Conservation (phyloP, 2,113 vertebrate genomes). For the Pongo abelii region DNA sequence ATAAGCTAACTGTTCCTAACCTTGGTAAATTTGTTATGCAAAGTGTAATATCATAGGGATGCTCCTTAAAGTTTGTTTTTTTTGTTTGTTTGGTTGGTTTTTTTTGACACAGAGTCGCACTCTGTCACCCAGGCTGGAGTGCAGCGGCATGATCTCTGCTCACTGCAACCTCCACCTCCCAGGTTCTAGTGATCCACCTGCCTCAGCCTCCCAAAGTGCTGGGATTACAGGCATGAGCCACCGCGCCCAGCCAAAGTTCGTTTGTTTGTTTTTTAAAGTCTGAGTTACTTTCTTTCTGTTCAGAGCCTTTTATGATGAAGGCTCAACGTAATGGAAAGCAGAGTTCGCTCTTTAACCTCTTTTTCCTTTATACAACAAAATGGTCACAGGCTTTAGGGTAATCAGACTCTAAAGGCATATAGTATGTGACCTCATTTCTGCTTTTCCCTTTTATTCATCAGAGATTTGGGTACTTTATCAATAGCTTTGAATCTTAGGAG, state of each 20-base stretch:
- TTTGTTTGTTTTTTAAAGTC: not conserved
- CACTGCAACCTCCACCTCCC: too few relatives aligned
- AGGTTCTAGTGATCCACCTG: too few relatives aligned
- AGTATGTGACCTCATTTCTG: not conserved
- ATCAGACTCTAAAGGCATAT: not conserved
- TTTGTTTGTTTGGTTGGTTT: too few relatives aligned
- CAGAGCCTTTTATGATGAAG: constrained; percentile 28
- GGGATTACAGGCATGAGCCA: too few relatives aligned
- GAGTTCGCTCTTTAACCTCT: not conserved
- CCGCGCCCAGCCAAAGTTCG: not conserved
- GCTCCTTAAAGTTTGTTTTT: not conserved
- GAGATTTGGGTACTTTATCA: not conserved
- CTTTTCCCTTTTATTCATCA: constrained; percentile 7
- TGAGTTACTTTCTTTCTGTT: constrained; percentile 24
- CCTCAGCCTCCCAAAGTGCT: too few relatives aligned
- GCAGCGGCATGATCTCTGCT: too few relatives aligned
- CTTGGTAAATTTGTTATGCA: constrained; percentile 12
- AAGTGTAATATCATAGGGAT: constrained; percentile 16
- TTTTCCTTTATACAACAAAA: constrained; percentile 45
- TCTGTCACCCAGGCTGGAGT: too few relatives aligned
- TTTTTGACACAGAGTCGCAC: too few relatives aligned
- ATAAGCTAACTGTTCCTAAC: not conserved
- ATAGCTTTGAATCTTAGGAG: not conserved
- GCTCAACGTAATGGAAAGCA: not conserved
- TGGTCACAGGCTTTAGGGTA: not conserved